Evolutionary conservation across 1,140 invertebrate genomes (phyloP).

Genomic region (Papilio aristodemus): DNA sequence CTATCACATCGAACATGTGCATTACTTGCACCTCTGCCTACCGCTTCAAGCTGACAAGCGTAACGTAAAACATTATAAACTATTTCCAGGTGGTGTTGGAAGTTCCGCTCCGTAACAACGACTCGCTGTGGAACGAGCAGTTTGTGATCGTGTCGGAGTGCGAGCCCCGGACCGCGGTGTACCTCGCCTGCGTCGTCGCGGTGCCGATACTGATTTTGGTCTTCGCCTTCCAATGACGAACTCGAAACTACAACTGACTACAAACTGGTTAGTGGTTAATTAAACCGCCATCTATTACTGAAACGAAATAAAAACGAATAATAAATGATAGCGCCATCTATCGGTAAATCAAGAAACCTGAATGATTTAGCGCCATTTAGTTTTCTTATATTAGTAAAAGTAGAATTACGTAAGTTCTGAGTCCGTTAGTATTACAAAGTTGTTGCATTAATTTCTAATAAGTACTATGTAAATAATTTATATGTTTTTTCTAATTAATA

Average conservation of each 20-base stretch:
- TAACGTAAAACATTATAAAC: no score
- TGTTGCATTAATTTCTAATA: no score
- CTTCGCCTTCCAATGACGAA: slow-evolving; percentile 85
- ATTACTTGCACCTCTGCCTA: no score
- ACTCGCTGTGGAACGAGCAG: slow-evolving; percentile 86
- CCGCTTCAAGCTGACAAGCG: no score
- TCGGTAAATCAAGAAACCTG: no score
- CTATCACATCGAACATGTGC: no score
- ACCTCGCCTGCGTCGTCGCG: slow-evolving; percentile 85
- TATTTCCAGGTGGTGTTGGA: slow-evolving; percentile 81
- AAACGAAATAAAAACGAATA: background rate
- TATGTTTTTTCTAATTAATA: no score
- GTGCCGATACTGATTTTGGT: slow-evolving; percentile 86
- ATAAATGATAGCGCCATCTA: background rate
- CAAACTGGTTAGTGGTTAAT: background rate
- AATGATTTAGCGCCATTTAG: no score
- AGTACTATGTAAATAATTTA: no score
- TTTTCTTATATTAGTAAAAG: no score
- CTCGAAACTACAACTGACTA: background rate
- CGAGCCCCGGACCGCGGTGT: slow-evolving; percentile 86
- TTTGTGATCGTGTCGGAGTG: slow-evolving; percentile 87
- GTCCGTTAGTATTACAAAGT: no score
- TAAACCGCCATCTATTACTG: background rate
- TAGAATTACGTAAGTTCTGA: no score
- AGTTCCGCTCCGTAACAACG: slow-evolving; percentile 82